Evolutionary conservation across 92 coral and sea anemone genomes (phyloP).

Genomic region (Heteractis magnifica): DNA sequence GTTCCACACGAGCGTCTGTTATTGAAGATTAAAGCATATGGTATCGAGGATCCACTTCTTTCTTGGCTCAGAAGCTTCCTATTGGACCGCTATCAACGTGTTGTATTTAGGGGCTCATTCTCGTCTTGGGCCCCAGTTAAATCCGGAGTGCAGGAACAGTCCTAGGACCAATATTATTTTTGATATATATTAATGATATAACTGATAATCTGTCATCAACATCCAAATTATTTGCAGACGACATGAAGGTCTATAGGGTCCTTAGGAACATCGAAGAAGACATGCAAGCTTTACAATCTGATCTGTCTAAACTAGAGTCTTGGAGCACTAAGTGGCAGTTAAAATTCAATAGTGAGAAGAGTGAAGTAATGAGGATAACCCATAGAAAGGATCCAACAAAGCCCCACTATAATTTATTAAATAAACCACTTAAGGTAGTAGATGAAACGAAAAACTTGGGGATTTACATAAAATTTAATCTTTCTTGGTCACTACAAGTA

Average conservation of each 20-base stretch:
- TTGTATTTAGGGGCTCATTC: slow-evolving; percentile 33
- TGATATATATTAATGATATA: slow-evolving; percentile 40
- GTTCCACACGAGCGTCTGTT: slow-evolving; percentile 44
- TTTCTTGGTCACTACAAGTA: too few species aligned
- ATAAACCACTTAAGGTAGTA: too few species aligned
- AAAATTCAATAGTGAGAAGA: too few species aligned
- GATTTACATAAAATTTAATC: too few species aligned
- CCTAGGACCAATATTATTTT: slow-evolving; percentile 25
- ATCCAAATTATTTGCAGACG: slow-evolving; percentile 42
- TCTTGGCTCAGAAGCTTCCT: slow-evolving; percentile 45
- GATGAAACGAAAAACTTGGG: too few species aligned
- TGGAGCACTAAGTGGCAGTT: too few species aligned
- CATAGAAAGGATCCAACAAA: too few species aligned
- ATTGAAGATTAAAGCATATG: slow-evolving; percentile 25
- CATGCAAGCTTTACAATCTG: too few species aligned
- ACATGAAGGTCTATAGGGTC: slow-evolving; percentile 18
- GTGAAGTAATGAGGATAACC: too few species aligned
- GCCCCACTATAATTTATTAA: too few species aligned
- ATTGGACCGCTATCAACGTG: slow-evolving; percentile 32
- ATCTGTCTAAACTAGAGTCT: too few species aligned
- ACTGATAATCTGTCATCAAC: slow-evolving; percentile 12
- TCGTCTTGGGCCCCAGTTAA: slow-evolving; percentile 33
- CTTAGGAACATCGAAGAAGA: too few species aligned
- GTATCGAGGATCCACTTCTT: slow-evolving; percentile 40
- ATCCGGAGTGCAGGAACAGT: slow-evolving; percentile 45